Base-by-base conservation (phyloP, 2,888 invertebrate species). In the Plebejus melissa region DNA sequence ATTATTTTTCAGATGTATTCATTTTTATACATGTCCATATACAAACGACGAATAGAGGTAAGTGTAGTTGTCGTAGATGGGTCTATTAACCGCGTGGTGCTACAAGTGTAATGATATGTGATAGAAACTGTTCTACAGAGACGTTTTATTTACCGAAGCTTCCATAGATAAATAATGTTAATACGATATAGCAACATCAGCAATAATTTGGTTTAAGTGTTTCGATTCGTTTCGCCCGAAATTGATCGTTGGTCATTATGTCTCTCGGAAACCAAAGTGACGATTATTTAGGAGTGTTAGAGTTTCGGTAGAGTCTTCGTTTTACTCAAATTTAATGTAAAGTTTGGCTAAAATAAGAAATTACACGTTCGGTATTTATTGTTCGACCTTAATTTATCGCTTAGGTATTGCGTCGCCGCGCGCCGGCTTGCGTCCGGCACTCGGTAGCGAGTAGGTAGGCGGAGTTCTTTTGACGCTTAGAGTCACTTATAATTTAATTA, bases 21-120 rank as follows among this genome's bases (percentile, higher is more conserved):
- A 89, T 90, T 92, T 93, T 92, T 93, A 90, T 93, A 93, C 90
- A 89, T 89, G 91, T 88, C 90, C 90, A 90, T 93, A 90, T 92
- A 93, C 92, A 93, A 90, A 78, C 86, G 88, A 85, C 88, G 89
- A 90, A 90, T 91, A 92, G 87, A 86, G 90, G 91, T 93, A 93
- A 91, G 91, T 86, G 90, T 93, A 87, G 87, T 82, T 86, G 83
- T 82, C 82, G 88, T 93, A 91, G 92, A 90, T 90, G 92, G 92
- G 91, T 93, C 91, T 91, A 90, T 91, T 93, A 93, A 93, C 90
- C 83, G 93, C 88, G 93, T 92, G 93, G 93, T 93, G 93, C 93
- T 93, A 93, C 90, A 91, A 84, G 90, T 90, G 91, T 91, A 93
- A 93, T 84, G 92, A 93, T 88, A 92, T 93, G 93, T 93, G 93